Evolutionary conservation across 2,113 vertebrate species (phyloP).

Genomic region (Sminthopsis crassicaudata): DNA sequence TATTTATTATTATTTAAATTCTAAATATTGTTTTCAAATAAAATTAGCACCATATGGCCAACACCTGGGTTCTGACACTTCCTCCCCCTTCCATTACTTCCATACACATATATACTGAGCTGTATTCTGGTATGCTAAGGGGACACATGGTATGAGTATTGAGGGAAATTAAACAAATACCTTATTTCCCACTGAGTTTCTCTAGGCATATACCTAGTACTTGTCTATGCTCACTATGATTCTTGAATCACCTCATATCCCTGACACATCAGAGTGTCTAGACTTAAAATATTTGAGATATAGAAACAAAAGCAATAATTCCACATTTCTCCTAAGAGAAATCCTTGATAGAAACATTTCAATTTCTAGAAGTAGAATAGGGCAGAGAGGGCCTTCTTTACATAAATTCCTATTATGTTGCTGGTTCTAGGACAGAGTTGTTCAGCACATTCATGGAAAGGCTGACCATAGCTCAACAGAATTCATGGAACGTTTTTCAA

Average conservation of each 20-base stretch:
- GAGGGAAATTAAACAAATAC: not conserved
- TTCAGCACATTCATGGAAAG: not conserved
- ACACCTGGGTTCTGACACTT: not conserved
- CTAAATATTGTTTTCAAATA: not conserved
- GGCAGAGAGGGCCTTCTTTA: not conserved
- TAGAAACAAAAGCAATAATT: not conserved
- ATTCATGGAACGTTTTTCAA: not conserved
- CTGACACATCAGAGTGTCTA: not conserved
- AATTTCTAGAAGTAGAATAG: not conserved
- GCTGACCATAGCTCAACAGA: too few species aligned
- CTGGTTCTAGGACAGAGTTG: not conserved
- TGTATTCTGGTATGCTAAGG: not conserved
- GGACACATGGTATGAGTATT: rapidly evolving
- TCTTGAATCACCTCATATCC: not conserved
- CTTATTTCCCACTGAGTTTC: not conserved
- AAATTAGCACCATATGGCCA: not conserved
- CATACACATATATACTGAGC: not conserved
- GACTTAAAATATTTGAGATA: slow-evolving; percentile 6
- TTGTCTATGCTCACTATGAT: not conserved
- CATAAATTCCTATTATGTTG: not conserved
- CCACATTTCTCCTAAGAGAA: not conserved
- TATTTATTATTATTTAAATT: not conserved
- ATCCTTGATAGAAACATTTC: not conserved
- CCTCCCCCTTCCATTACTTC: not conserved
- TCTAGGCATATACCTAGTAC: not conserved